A percentile compares a stretch with the other conserved stretches of the same genome.
Evolutionary conservation across 1,140 invertebrate species (phyloP).

Genomic region (Penaeus japonicus): DNA sequence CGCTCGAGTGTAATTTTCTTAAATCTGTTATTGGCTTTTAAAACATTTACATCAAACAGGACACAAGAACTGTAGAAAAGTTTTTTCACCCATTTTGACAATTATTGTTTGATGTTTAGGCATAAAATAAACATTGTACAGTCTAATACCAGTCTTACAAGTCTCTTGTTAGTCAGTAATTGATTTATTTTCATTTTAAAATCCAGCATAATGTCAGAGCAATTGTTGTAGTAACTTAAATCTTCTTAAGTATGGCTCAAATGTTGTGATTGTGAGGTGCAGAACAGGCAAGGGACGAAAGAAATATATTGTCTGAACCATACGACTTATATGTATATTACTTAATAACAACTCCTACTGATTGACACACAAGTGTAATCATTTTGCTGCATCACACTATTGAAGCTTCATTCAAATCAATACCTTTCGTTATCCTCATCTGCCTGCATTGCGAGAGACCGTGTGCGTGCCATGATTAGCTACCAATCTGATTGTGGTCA

Average conservation of each 20-base stretch:
- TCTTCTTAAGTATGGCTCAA: conserved; percentile 38
- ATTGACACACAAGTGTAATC: background rate
- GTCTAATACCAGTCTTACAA: conserved; percentile 43
- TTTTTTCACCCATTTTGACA: conserved; percentile 26
- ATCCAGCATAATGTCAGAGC: conserved; percentile 44
- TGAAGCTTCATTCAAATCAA: background rate
- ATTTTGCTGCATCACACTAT: background rate
- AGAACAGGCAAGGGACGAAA: conserved; percentile 34
- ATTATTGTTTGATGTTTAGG: conserved; percentile 50
- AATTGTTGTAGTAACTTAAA: conserved; percentile 29
- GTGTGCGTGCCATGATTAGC: conserved; percentile 53
- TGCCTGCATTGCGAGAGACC: conserved; percentile 32
- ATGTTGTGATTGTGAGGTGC: conserved; percentile 49
- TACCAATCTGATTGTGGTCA: conserved; percentile 48
- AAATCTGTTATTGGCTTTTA: too few species aligned
- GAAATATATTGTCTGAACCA: background rate
- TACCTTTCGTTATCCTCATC: background rate
- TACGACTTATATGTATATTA: too few species aligned
- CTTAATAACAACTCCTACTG: background rate
- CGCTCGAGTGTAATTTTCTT: too few species aligned
- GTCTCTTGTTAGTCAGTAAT: conserved; percentile 25
- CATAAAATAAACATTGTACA: conserved; percentile 41
- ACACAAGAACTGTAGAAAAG: conserved; percentile 10
- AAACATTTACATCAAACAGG: background rate
- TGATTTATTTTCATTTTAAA: background rate